phyloP scores from a whole-genome alignment of 2,797 vertebrate species.

The Pteropus rufus region DNA sequence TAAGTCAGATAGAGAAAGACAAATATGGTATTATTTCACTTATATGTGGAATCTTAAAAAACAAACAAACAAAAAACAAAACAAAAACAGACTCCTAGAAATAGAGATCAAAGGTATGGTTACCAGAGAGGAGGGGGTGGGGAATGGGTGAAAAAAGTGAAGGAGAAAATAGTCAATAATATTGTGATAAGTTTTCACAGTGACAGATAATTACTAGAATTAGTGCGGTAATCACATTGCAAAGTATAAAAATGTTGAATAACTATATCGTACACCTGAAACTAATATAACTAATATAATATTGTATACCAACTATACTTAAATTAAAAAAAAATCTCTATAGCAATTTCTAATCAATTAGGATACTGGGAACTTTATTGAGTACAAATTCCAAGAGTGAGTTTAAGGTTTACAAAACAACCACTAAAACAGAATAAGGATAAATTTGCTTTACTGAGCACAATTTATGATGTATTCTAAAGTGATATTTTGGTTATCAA shows the following conservation, averaged over 20 bases:
- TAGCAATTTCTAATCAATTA: constrained; percentile 29
- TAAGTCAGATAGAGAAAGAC: not conserved
- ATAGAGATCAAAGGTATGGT: not conserved
- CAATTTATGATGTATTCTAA: constrained; percentile 10
- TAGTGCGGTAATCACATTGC: not conserved
- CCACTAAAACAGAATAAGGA: constrained; percentile 18
- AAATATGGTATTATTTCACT: not conserved
- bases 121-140: not conserved
- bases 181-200: not conserved
- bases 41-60: not conserved
- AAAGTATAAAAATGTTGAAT: not conserved
- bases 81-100: not conserved
- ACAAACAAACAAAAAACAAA: not conserved
- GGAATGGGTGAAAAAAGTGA: not conserved
- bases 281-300: not conserved
- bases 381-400: constrained; percentile 42
- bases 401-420: constrained; percentile 35
- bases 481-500: not conserved
- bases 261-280: not conserved
- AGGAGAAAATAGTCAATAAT: not conserved
- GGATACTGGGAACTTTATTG: constrained; percentile 20
- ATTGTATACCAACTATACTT: not conserved
- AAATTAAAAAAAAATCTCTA: not conserved
- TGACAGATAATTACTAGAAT: not conserved
- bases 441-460: not conserved